Evolutionary conservation across 1,140 invertebrate species (phyloP).

Genomic region (Drosophila asahinai): DNA sequence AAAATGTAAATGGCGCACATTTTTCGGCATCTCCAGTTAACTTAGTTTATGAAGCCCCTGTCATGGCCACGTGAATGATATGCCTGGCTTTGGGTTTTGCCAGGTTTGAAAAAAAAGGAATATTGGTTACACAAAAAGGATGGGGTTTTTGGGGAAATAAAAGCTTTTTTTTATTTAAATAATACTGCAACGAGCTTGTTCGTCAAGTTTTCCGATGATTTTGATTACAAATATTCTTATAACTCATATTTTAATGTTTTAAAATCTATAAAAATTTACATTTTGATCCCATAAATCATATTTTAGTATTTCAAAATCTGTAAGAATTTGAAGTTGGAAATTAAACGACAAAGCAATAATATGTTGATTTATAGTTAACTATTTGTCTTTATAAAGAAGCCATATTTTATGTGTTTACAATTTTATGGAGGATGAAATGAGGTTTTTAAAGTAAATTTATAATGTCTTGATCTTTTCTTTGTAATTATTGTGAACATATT

Average conservation of each 20-base stretch:
- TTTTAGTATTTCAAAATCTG: not conserved
- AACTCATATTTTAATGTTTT: not conserved
- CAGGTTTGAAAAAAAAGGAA: not conserved
- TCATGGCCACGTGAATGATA: slow-evolving; percentile 24
- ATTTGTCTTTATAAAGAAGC: too few species aligned
- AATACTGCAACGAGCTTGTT: not conserved
- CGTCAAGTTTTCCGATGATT: not conserved
- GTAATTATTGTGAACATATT: too few species aligned
- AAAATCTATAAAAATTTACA: not conserved
- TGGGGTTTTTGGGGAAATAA: not conserved
- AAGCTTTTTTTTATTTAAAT: not conserved
- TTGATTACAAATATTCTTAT: too few species aligned
- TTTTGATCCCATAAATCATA: not conserved
- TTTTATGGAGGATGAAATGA: too few species aligned
- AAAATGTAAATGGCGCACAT: slow-evolving; percentile 51
- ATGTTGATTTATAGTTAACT: not conserved
- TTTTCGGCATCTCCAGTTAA: slow-evolving; percentile 61
- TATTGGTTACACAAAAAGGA: not conserved
- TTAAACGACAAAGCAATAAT: not conserved
- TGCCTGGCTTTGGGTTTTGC: not conserved
- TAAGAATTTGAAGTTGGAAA: not conserved
- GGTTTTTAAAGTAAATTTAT: too few species aligned
- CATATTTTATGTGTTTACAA: too few species aligned
- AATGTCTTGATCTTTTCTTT: too few species aligned
- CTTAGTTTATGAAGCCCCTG: slow-evolving; percentile 56